A percentile compares a stretch with the other conserved stretches of the same genome.
Evolutionary conservation across 2,888 invertebrate genomes (phyloP).

Genomic region (Synergus umbraculus): DNA sequence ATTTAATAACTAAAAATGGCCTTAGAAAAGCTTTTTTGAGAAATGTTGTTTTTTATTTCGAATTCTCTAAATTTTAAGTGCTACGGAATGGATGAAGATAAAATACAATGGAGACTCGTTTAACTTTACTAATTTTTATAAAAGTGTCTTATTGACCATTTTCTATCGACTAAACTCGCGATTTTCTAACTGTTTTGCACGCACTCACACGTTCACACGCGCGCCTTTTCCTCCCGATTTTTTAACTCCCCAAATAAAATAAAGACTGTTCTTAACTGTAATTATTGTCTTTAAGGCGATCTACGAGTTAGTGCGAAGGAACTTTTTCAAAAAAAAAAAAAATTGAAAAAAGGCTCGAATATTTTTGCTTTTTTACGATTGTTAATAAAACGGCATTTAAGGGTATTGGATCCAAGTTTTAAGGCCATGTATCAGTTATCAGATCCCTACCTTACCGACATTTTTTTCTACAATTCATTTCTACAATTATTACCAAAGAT

Average conservation of each 20-base stretch:
- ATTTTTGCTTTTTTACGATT: not conserved
- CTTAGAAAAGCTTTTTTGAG: too few relatives aligned
- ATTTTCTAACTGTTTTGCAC: not conserved
- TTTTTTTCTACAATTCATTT: too few relatives aligned
- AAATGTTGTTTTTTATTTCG: not conserved
- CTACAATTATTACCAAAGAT: too few relatives aligned
- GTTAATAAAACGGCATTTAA: not conserved
- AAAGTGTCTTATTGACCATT: slow-evolving; percentile 4
- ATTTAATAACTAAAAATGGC: too few relatives aligned
- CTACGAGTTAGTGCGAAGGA: not conserved
- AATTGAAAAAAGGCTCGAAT: too few relatives aligned
- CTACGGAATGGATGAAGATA: not conserved
- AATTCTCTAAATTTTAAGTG: not conserved
- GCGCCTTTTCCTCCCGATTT: not conserved
- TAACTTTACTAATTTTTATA: not conserved
- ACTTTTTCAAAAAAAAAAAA: too few relatives aligned
- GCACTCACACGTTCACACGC: not conserved
- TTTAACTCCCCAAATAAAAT: not conserved
- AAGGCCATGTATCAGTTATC: too few relatives aligned
- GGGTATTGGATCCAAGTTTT: too few relatives aligned
- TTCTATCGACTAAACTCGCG: not conserved
- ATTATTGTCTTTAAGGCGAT: not conserved
- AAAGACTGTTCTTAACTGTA: slow-evolving; percentile 8
- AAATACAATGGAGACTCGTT: not conserved
- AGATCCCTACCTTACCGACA: too few relatives aligned